Evolutionary conservation across 2,113 vertebrate genomes (phyloP), one percentile per base, ranked within the genome.

Genomic region (Columbina picui): DNA sequence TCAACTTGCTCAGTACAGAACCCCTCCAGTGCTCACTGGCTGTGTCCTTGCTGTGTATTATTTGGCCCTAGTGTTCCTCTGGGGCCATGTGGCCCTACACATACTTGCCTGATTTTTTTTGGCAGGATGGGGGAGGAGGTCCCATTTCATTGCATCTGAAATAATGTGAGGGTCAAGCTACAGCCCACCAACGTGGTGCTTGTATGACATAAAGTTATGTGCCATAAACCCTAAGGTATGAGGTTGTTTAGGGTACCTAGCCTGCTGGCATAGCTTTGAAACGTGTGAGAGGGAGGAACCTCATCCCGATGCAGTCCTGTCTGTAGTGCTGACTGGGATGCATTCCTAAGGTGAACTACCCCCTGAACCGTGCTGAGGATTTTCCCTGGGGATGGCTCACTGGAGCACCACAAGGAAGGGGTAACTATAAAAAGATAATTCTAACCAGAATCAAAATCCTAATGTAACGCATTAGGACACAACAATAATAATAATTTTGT

Each of bases 31-130:
- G 19, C 45, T 67, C 59, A 10, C 56, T 67, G 88, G n/a, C n/a
- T n/a, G 20, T 2, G 2, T 38, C 57, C 49, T 68, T 0, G 0
- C 29, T 45, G 30, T 6, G 3, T 23, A 27, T 14, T 25, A 18
- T 20, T 52, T 36, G 19, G n/a, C 14, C 41, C 71, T 23, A 17
- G 2, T 16, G 20, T 52, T 68, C 26, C 34, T 76, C 70, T 52
- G 36, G 52, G n/a, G 12, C 41, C 16, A 4, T 7, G 15, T 61
- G 36, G 41, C 39, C 14, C 27, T 47, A 21, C 9, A 27, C 6
- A 59, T 29, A 23, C 7, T 47, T 17, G 43, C 12, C 18, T 43
- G 68, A 25, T 18, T 27, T 91, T 27, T 91, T 83, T 76, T 30
- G 30, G 38, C 22, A 32, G 34, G 12, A 19, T 14, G 4, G 19